Evolutionary conservation across 2,888 invertebrate species (phyloP), one percentile per base, ranked within the genome.

Genomic region (Pheosia gnoma): DNA sequence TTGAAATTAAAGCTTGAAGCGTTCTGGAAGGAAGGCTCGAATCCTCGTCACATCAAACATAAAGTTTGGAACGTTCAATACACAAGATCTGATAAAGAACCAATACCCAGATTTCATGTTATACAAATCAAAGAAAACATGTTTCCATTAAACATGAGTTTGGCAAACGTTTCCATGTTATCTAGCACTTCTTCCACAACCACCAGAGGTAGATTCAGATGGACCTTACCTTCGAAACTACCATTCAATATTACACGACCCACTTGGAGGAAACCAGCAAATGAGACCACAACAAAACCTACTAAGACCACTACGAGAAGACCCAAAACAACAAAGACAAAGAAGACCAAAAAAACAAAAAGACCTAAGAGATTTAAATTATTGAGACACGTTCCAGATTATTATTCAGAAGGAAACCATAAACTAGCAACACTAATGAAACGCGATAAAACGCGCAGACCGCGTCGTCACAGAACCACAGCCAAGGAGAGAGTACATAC

Each of bases 1-100:
- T 65, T 83, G 1, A 81, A 75, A 59, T 10, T 45, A 10, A 57
- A 45, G 36, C 4, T 57, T 4, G 57, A 57, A 43, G 36, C 43
- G 39, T 45, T 57, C 45, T 57, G 57, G 57, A 57, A 57, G 5
- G 57, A 57, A 10, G 8, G 45, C 25, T 45, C 10, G 4, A n/a
- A 45, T 36, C 55, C 39, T 0, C 10, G 39, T 3, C 13, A 55
- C 37, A 55, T 55, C 6, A 55, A 13, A 13, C 55, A 55, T 5
- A 55, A 55, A 10, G 39, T 53, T 2, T 53, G 53, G 53, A 53
- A 53, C 37, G 5, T 37, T 5, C 9, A 37, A 11, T 53, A 53
- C 53, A 37, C 53, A 7, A 52, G 9, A 36, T 8, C 25, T 7
- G 7, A 7, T 25, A 8, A 25, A 25, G 25, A 51, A 4, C n/a